Conservation (phyloP, 2,797 vertebrate genomes). For the Oreochromis grahami region DNA sequence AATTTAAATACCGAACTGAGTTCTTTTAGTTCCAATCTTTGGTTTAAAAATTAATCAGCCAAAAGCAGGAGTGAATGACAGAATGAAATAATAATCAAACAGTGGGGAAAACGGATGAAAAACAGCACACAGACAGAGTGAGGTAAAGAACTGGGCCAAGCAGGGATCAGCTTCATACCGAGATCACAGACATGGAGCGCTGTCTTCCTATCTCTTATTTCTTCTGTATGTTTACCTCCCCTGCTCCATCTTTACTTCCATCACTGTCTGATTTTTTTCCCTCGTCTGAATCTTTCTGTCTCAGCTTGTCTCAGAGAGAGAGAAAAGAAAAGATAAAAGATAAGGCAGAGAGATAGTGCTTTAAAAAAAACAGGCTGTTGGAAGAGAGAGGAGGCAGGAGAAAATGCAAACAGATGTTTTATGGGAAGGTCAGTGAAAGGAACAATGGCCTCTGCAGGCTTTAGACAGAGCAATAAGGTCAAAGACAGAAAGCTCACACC, state of each 20-base stretch:
- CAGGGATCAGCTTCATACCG: conserved; percentile 60
- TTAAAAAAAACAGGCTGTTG: conserved; percentile 13
- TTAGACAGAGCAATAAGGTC: conserved; percentile 11
- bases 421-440: conserved; percentile 16
- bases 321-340: conserved; percentile 16
- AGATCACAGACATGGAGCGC: conserved; percentile 42
- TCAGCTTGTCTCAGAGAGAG: conserved; percentile 10
- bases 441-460: conserved; percentile 24
- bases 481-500: not conserved
- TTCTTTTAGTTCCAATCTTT: too few relatives aligned
- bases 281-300: not conserved
- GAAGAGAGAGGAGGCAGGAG: conserved; percentile 6
- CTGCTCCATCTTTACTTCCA: conserved; percentile 39
- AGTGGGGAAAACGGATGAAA: not conserved
- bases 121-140: conserved; percentile 28
- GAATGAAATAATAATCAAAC: not conserved
- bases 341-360: conserved; percentile 22
- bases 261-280: conserved; percentile 27
- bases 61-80: too few relatives aligned
- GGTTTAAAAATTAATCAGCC: too few relatives aligned
- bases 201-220: conserved; percentile 34
- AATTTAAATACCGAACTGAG: too few relatives aligned
- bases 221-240: conserved; percentile 39
- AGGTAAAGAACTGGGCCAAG: conserved; percentile 66
- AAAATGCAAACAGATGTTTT: conserved; percentile 36